Evolutionary conservation across 1,140 invertebrate genomes (phyloP).

Genomic region (Sarcophaga bullata): DNA sequence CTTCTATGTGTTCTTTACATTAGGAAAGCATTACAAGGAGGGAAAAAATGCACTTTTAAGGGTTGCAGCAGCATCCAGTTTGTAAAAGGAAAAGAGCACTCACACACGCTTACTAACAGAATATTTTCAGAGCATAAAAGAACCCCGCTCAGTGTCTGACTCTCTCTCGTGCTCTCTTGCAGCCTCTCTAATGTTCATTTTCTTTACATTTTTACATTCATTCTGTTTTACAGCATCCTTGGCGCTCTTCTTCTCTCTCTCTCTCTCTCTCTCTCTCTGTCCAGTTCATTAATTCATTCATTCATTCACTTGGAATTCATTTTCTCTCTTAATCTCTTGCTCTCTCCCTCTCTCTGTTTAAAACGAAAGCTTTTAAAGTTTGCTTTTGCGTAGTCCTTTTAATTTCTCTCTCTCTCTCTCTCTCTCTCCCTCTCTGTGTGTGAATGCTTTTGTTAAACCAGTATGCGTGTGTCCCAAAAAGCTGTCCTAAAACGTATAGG

Average conservation of each 20-base stretch:
- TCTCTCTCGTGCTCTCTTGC: background rate
- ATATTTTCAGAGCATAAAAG: too few relatives aligned
- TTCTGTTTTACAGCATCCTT: background rate
- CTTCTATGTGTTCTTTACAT: too few relatives aligned
- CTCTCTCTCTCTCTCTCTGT: background rate
- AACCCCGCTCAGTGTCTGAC: too few relatives aligned
- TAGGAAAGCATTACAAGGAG: background rate
- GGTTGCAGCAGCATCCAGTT: slow-evolving; percentile 15
- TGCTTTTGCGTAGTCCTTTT: background rate
- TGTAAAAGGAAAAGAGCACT: too few relatives aligned
- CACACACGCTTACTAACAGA: too few relatives aligned
- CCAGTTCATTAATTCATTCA: background rate
- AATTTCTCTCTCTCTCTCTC: background rate
- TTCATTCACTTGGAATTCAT: background rate
- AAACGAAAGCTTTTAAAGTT: background rate
- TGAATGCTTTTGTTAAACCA: background rate
- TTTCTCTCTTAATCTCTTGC: background rate
- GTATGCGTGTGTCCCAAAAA: background rate
- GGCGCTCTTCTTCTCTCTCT: slow-evolving; percentile 9
- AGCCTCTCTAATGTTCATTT: background rate
- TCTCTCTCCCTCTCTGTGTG: background rate
- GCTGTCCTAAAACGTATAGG: background rate
- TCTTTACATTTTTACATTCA: background rate
- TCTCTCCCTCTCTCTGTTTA: too few relatives aligned
- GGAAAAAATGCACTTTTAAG: slow-evolving; percentile 32